Evolutionary conservation across 2,888 invertebrate species (phyloP).

Genomic region (Silvanus unidentatus): DNA sequence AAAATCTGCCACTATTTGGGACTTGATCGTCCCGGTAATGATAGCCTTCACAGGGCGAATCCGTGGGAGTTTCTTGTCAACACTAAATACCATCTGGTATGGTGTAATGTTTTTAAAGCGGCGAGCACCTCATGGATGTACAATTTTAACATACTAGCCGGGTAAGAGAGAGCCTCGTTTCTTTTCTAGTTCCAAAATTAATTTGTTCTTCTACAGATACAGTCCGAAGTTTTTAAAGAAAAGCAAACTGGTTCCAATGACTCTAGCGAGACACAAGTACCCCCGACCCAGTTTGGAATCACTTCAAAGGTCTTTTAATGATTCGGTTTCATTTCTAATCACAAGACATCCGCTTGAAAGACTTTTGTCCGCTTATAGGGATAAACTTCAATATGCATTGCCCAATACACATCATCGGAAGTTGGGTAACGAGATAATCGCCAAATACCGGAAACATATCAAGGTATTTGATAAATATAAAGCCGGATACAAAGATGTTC

Average conservation of each 20-base stretch:
- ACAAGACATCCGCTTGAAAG: conserved; percentile 77
- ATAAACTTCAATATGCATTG: conserved; percentile 77
- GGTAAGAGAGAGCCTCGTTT: conserved; percentile 42
- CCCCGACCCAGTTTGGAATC: conserved; percentile 68
- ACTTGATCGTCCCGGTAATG: conserved; percentile 55
- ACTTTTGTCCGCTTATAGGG: conserved; percentile 75
- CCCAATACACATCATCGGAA: conserved; percentile 78
- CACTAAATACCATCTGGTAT: conserved; percentile 72
- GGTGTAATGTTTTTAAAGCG: conserved; percentile 80
- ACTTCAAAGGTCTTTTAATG: conserved; percentile 63
- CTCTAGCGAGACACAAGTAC: conserved; percentile 72
- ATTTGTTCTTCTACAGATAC: conserved; percentile 55
- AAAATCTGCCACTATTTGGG: conserved; percentile 56
- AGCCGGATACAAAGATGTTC: no score
- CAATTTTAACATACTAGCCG: conserved; percentile 81
- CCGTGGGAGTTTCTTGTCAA: conserved; percentile 83
- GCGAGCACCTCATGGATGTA: conserved; percentile 92
- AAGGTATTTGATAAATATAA: conserved; percentile 44
- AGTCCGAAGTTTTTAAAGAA: conserved; percentile 69
- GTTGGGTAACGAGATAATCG: conserved; percentile 70
- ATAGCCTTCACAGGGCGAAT: conserved; percentile 62
- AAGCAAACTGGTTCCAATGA: conserved; percentile 71
- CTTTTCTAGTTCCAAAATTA: background rate
- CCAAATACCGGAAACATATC: conserved; percentile 56
- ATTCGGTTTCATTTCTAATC: conserved; percentile 72